Conservation (phyloP, 2,113 vertebrate genomes). For the Neodontobutis hainanensis region DNA sequence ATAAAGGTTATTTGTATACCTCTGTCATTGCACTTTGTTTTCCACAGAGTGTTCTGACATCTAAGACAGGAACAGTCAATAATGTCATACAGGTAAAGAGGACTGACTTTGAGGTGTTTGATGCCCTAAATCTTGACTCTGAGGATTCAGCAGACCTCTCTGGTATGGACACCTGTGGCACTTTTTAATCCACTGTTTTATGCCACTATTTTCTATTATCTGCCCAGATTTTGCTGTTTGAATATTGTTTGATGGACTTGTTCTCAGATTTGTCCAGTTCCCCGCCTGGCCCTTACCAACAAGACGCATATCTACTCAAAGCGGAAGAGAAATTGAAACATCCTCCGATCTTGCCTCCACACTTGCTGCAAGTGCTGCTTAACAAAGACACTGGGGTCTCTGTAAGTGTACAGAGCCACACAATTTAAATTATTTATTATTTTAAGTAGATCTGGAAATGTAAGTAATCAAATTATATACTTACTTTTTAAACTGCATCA, state of each 20-base stretch:
- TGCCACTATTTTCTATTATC: too few relatives aligned
- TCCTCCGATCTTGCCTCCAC: constrained; percentile 92
- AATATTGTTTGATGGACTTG: background rate
- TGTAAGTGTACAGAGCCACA: constrained; percentile 79
- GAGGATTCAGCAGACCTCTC: constrained; percentile 90
- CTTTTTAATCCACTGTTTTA: background rate
- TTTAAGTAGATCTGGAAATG: background rate
- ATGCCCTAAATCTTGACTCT: constrained; percentile 95
- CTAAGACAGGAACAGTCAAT: constrained; percentile 92
- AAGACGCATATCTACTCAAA: constrained; percentile 88
- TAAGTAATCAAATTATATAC: background rate
- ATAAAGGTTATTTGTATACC: background rate
- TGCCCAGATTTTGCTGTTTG: background rate
- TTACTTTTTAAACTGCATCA: constrained; percentile 58
- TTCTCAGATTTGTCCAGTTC: constrained; percentile 91
- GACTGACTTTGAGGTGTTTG: constrained; percentile 97
- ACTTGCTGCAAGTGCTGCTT: constrained; percentile 96
- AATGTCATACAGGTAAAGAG: constrained; percentile 94
- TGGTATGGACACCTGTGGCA: constrained; percentile 69
- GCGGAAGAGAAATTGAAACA: constrained; percentile 89
- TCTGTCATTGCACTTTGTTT: constrained; percentile 22
- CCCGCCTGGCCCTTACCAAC: constrained; percentile 92
- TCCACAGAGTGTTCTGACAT: constrained; percentile 86
- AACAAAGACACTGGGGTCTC: constrained; percentile 97
- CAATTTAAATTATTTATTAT: background rate